Percentiles rank a stretch among this genome's conserved stretches.
Evolutionary conservation across 2,888 invertebrate species (phyloP).

Genomic region (Scelioninae gen. 2): DNA sequence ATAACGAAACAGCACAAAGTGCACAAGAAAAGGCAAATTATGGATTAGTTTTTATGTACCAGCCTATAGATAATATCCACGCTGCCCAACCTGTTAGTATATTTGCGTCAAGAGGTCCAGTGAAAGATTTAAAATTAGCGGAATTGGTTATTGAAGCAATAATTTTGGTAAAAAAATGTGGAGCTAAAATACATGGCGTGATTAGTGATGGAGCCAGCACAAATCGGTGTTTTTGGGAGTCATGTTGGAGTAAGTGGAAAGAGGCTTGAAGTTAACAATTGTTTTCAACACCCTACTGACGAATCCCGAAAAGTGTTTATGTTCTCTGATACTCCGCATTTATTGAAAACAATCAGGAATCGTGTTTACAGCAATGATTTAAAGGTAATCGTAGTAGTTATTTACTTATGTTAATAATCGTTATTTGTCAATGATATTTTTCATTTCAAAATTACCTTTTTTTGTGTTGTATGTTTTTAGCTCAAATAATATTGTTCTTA

Average conservation of each 20-base stretch:
- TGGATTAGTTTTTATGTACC: slow-evolving; percentile 9
- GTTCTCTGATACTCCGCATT: no score
- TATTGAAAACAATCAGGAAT: slow-evolving; percentile 19
- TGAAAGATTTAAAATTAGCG: slow-evolving; percentile 9
- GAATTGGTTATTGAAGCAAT: slow-evolving; percentile 4
- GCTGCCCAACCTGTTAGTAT: slow-evolving; percentile 17
- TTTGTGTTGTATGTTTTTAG: no score
- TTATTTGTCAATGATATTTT: background rate
- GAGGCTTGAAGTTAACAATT: background rate
- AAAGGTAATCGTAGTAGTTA: slow-evolving; percentile 3
- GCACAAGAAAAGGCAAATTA: slow-evolving; percentile 14
- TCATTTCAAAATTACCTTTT: background rate
- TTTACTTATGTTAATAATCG: background rate
- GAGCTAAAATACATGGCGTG: slow-evolving; percentile 3
- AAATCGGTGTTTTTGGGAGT: slow-evolving; percentile 22
- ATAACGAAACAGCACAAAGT: background rate
- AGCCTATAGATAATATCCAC: background rate
- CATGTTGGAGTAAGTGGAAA: slow-evolving; percentile 21
- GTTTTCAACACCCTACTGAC: slow-evolving; percentile 15
- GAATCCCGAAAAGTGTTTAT: slow-evolving; percentile 20
- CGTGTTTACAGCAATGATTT: slow-evolving; percentile 16
- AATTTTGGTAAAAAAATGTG: slow-evolving; percentile 18
- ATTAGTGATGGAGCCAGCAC: slow-evolving; percentile 20
- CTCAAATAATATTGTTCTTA: no score
- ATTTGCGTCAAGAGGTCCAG: slow-evolving; percentile 24